Evolutionary conservation across 2,797 vertebrate genomes (phyloP), one percentile per base, ranked within the genome.

Genomic region (Heterohyrax brucei): DNA sequence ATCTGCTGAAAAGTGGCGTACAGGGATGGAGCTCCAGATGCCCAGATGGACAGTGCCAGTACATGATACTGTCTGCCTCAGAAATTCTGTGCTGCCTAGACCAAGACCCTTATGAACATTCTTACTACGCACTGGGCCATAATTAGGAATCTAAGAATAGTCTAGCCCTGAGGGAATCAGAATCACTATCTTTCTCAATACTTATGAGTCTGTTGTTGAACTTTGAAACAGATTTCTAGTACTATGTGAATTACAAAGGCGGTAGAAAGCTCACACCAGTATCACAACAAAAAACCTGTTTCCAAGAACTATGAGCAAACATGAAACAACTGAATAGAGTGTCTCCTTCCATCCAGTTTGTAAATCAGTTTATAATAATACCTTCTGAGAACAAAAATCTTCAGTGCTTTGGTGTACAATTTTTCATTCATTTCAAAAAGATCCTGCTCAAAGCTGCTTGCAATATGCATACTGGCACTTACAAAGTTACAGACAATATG

Each of bases 401-500:
- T 64, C 39, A 87, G 87, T 18, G 95, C 24, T 82, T 56, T 92
- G 33, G 80, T 73, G 61, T 79, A 81, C 39, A 94, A 44, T 50
- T 90, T 95, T 73, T 28, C 14, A 75, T 33, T 78, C 4, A 75
- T 80, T 97, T 64, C 76, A 33, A 92, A 86, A 87, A 84, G 61
- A 46, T 48, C 33, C 83, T 87, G 9, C 26, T 86, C 28, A 93
- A 0, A 72, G 30, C 12, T 66, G 0, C 7, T n/a, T 62, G 76
- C 1, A 21, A 46, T 28, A 14, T 44, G 70, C 30, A 64, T 50
- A 86, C 88, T 50, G 80, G 33, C 28, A 62, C 14, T 70, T 86
- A 53, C 21, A 30, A 93, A 89, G 30, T 70, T 21, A 50, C 66
- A n/a, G 22, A 46, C 7, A 87, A 68, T 18, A 77, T 79, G 13